Base-by-base conservation (phyloP, 1,140 invertebrate genomes). In the Magallana ariakensis region DNA sequence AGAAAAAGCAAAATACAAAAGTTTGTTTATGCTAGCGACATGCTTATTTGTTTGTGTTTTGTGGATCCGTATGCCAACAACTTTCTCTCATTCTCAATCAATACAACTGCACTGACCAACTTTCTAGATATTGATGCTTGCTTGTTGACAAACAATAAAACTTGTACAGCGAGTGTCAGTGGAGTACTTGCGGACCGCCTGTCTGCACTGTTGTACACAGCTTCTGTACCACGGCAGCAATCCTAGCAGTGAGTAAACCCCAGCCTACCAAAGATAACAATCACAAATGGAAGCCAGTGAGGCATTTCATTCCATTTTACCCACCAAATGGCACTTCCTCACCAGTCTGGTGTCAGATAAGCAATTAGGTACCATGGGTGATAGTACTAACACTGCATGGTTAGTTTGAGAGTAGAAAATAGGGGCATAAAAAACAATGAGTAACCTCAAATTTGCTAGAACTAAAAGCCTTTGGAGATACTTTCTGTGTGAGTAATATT, bases 261-360 rank as follows among this genome's bases (percentile, higher is more conserved):
- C 33, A 26, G 33, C 33, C 19, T 11, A 26, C 19, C 22, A 75
- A 19, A 75, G 66, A 75, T 75, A 75, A 75, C 66, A 19, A 75
- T 75, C 66, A 75, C 66, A 75, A 75, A 75, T 75, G 66, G 66
- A 75, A 33, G 66, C 66, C 22, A 75, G 66, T 75, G 66, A 75
- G 33, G 66, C 66, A 75, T 26, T 75, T 75, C 66, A 75, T 75
- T 75, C 66, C 66, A 75, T 26, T 75, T 26, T 75, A 19, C 22
- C 22, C 22, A 75, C 66, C 66, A 75, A 75, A 75, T 75, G 66
- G 66, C 66, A 75, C 66, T 75, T 75, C 22, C 66, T 26, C 66
- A 75, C 22, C 66, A 75, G 66, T 19, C 66, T 75, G 22, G 66
- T 75, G 66, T 26, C 22, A 75, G 66, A 75, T 75, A 75, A 75